Percentiles rank a stretch among this genome's conserved stretches.
phyloP scores from a whole-genome alignment of 1,140 invertebrate genomes.

The Tribolium madens region DNA sequence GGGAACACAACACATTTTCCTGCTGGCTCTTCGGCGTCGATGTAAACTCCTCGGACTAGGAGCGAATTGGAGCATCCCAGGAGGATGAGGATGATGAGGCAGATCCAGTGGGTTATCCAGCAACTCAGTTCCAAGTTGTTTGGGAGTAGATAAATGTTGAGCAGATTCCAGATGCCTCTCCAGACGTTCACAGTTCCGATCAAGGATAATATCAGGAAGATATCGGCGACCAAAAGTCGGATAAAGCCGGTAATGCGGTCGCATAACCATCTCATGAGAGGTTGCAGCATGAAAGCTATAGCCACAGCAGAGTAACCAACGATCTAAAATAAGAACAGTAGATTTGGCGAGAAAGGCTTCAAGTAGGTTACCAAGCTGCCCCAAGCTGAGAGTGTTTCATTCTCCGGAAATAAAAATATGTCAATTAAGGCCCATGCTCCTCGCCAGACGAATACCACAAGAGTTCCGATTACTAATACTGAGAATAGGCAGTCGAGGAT shows the following conservation, averaged over 20 bases:
- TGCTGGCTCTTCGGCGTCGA: slow-evolving; percentile 83
- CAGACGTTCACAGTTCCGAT: slow-evolving; percentile 88
- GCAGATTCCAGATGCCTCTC: slow-evolving; percentile 85
- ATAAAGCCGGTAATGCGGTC: slow-evolving; percentile 73
- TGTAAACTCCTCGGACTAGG: slow-evolving; percentile 85
- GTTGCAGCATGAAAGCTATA: slow-evolving; percentile 80
- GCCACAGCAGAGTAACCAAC: slow-evolving; percentile 80
- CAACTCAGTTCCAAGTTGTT: slow-evolving; percentile 79
- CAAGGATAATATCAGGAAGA: slow-evolving; percentile 82
- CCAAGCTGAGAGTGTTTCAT: slow-evolving; percentile 73
- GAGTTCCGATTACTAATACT: slow-evolving; percentile 82
- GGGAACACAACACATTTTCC: slow-evolving; percentile 85
- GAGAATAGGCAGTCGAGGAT: slow-evolving; percentile 88
- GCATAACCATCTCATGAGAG: slow-evolving; percentile 76
- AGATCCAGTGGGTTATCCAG: slow-evolving; percentile 81
- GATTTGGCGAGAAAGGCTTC: not conserved
- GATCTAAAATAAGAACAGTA: slow-evolving; percentile 68
- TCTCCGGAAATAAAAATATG: slow-evolving; percentile 79
- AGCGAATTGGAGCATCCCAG: slow-evolving; percentile 88
- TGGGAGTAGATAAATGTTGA: slow-evolving; percentile 84
- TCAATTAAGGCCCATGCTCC: slow-evolving; percentile 86
- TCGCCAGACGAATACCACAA: slow-evolving; percentile 90
- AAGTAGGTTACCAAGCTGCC: slow-evolving; percentile 77
- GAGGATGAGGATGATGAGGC: slow-evolving; percentile 79
- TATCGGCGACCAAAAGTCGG: slow-evolving; percentile 78